phyloP scores from a whole-genome alignment of 2,113 vertebrate genomes.

The Petaurus breviceps region DNA sequence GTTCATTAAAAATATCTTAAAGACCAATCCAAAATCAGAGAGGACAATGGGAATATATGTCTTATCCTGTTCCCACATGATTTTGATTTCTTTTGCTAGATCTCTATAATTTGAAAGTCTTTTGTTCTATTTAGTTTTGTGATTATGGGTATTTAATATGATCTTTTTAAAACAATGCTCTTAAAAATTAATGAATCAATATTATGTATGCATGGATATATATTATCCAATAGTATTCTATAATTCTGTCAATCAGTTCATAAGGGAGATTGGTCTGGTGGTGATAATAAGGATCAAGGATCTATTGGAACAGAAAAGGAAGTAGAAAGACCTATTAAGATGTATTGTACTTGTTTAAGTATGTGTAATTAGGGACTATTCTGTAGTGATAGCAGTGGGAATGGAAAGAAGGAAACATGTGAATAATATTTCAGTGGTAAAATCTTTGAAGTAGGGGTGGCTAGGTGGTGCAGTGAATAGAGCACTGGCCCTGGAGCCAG shows the following conservation, averaged over 20 bases:
- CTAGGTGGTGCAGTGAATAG: no score
- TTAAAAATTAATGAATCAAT: not conserved
- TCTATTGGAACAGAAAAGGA: not conserved
- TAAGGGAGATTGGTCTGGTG: no score
- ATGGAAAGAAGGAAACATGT: not conserved
- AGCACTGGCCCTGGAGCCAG: no score
- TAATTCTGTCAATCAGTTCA: no score
- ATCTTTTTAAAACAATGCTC: not conserved
- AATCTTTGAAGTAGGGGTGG: not conserved
- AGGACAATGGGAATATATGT: no score
- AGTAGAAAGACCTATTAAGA: not conserved
- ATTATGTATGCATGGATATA: no score
- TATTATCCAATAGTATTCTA: no score
- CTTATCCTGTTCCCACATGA: no score
- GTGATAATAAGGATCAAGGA: not conserved
- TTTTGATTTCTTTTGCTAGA: not conserved
- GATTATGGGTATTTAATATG: not conserved
- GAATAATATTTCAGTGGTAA: not conserved
- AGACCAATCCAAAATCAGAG: no score
- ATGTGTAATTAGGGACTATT: not conserved
- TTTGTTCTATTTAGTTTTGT: not conserved
- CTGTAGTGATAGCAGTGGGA: not conserved
- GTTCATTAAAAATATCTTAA: no score
- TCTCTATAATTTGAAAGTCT: not conserved
- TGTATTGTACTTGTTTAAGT: not conserved